These are phyloP conservation scores for Stigmatopora nigra DNA, from an alignment of 2,113 vertebrate species.

Conservation along the genomic window DNA sequence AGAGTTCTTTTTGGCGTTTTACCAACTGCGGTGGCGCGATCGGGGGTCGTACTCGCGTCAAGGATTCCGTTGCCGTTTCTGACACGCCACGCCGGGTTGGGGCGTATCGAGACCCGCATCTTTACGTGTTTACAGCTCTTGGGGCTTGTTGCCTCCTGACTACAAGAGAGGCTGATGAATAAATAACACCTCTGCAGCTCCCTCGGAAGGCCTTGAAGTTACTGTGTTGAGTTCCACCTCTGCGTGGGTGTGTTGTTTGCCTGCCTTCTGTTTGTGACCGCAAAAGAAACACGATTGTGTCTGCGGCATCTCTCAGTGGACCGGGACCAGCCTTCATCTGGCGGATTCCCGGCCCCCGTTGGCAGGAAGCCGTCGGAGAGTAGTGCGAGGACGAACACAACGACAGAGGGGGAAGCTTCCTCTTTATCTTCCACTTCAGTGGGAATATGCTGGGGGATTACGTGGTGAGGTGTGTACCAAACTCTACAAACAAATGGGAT, in stretches of 20 bases:
- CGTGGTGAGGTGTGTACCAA: constrained; percentile 22
- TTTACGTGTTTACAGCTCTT: constrained; percentile 72
- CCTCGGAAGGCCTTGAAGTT: constrained; percentile 55
- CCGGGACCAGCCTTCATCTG: constrained; percentile 53
- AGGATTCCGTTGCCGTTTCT: constrained; percentile 38
- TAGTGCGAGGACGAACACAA: constrained; percentile 67
- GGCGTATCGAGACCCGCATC: constrained; percentile 54
- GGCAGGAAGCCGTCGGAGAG: constrained; percentile 63
- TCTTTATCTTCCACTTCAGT: constrained; percentile 73
- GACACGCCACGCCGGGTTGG: constrained; percentile 50
- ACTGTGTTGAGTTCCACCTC: constrained; percentile 15
- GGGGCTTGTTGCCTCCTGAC: constrained; percentile 70
- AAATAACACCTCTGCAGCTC: constrained; percentile 70
- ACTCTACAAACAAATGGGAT: constrained; percentile 20
- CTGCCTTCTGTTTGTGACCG: constrained; percentile 46
- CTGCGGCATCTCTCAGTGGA: constrained; percentile 59
- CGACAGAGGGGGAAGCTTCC: constrained; percentile 58
- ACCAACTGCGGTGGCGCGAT: constrained; percentile 23
- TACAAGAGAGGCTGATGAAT: constrained; percentile 72
- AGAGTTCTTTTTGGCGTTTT: constrained; percentile 47
- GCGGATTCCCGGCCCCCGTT: constrained; percentile 59
- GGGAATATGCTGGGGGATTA: constrained; percentile 62
- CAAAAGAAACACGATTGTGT: constrained; percentile 38
- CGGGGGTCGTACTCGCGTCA: constrained; percentile 16
- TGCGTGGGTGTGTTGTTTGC: constrained; percentile 12